phyloP scores from a whole-genome alignment of 2,888 invertebrate species.

The Apeira syringaria region DNA sequence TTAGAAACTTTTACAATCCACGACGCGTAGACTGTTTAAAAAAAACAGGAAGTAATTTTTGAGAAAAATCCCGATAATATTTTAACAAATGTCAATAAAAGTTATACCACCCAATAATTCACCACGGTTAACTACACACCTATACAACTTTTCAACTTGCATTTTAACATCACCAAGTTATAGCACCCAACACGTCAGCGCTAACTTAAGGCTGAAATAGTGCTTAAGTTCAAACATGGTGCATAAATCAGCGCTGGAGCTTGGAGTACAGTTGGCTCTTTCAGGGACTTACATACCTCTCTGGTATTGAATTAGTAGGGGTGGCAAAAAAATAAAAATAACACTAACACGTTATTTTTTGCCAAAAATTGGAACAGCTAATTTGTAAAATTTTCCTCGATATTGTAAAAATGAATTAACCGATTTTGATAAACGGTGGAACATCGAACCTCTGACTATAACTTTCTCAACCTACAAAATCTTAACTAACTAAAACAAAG shows the following conservation, averaged over 20 bases:
- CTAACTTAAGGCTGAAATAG: constrained; percentile 31
- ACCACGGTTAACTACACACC: neutral
- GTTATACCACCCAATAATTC: neutral
- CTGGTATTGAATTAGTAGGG: constrained; percentile 5
- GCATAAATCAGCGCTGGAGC: constrained; percentile 27
- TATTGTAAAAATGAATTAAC: too few species aligned
- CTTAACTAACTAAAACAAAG: too few species aligned
- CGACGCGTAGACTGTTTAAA: too few species aligned
- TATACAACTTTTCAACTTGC: neutral
- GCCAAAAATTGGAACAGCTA: too few species aligned
- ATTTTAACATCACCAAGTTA: neutral
- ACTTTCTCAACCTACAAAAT: too few species aligned
- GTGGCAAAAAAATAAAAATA: neutral
- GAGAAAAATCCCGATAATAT: too few species aligned
- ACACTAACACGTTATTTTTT: too few species aligned
- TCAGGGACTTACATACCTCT: constrained; percentile 17
- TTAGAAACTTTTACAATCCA: too few species aligned
- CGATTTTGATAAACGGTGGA: too few species aligned
- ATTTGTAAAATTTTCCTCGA: too few species aligned
- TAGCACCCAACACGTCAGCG: constrained; percentile 19
- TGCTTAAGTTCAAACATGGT: constrained; percentile 25
- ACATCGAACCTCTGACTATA: too few species aligned
- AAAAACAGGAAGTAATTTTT: too few species aligned
- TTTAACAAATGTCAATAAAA: neutral
- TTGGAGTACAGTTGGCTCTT: constrained; percentile 18